Evolutionary conservation across 2,888 invertebrate genomes (phyloP).

Genomic region (Drosophila pseudotalamancana): DNA sequence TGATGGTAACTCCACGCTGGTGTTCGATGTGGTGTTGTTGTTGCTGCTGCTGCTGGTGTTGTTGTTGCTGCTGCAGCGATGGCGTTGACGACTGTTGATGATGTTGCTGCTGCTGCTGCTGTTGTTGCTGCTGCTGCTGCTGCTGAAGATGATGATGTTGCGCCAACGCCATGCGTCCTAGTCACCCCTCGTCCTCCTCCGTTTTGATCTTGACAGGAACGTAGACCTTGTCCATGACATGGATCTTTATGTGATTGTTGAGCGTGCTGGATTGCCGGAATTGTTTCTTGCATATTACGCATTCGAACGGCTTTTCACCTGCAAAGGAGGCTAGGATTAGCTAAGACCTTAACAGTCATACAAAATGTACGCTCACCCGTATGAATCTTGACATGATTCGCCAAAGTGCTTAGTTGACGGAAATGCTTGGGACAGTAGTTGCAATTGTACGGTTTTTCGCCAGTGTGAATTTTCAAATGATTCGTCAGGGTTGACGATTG

Average conservation of each 20-base stretch:
- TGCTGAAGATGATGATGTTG: conserved; percentile 78
- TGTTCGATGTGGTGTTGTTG: conserved; percentile 62
- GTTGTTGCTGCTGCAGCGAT: conserved; percentile 59
- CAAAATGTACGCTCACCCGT: conserved; percentile 77
- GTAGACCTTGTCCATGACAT: conserved; percentile 84
- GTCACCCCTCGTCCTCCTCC: conserved; percentile 84
- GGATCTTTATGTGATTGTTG: conserved; percentile 85
- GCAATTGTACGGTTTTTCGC: conserved; percentile 84
- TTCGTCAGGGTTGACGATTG: conserved; percentile 85
- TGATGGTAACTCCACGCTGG: conserved; percentile 63
- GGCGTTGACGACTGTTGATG: conserved; percentile 56
- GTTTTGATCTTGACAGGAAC: conserved; percentile 84
- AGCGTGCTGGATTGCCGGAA: conserved; percentile 85
- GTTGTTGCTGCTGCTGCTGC: conserved; percentile 63
- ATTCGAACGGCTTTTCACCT: conserved; percentile 85
- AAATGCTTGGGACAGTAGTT: conserved; percentile 84
- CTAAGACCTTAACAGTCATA: not conserved
- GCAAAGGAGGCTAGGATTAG: conserved; percentile 52
- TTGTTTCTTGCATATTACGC: conserved; percentile 84
- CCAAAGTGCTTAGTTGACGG: conserved; percentile 84
- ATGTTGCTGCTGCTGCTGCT: conserved; percentile 60
- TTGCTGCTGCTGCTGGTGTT: conserved; percentile 61
- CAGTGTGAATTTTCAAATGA: conserved; percentile 84
- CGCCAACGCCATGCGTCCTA: conserved; percentile 84
- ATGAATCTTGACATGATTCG: conserved; percentile 84